Conservation (phyloP, 2,797 vertebrate species). For the Mustela erminea region DNA sequence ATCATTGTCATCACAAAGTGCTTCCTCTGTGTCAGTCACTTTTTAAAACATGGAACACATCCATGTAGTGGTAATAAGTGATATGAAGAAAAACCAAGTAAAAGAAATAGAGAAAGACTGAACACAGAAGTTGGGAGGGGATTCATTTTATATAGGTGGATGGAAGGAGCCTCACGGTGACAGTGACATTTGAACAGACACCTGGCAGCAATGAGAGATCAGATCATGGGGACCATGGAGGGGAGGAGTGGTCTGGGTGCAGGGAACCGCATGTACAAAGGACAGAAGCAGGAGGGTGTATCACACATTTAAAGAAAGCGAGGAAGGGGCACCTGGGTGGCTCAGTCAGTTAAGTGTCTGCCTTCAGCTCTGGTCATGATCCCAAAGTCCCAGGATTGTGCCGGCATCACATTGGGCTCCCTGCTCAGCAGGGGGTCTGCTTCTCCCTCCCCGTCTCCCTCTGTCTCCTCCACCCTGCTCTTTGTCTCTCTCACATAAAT, state of each 20-base stretch:
- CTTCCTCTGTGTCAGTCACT: neutral
- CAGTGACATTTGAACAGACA: neutral
- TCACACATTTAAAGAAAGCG: neutral
- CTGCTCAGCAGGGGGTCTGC: neutral
- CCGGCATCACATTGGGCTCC: rapidly evolving
- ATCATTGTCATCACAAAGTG: neutral
- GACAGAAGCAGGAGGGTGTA: neutral
- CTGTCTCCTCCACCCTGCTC: neutral
- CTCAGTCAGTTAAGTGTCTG: too few relatives aligned
- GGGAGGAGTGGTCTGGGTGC: neutral
- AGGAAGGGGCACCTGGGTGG: neutral
- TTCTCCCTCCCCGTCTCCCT: neutral
- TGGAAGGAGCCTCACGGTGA: neutral
- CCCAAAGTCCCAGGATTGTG: neutral
- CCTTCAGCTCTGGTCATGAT: neutral
- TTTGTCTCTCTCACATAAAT: neutral
- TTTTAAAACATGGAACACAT: neutral
- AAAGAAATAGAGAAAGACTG: neutral
- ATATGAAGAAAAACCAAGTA: neutral
- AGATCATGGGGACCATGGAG: neutral
- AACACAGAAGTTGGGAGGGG: neutral
- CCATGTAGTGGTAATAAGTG: neutral
- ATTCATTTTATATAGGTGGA: neutral
- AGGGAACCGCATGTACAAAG: neutral
- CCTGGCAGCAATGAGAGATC: neutral